Percentiles rank a stretch among this genome's conserved stretches.
Conservation (phyloP, 2,113 vertebrate genomes). For the Chrysemys picta region DNA sequence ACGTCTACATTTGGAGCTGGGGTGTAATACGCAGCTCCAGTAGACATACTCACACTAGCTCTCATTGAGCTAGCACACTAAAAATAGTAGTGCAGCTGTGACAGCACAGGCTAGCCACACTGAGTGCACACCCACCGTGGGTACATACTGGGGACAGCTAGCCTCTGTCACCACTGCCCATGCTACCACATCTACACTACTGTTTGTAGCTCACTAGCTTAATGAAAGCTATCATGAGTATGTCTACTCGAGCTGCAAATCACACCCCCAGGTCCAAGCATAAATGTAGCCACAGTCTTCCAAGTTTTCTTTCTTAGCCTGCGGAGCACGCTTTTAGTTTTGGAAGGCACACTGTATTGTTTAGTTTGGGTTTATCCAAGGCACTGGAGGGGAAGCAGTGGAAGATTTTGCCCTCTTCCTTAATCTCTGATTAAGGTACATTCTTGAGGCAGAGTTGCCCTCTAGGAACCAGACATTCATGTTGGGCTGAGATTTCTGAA, state of each 20-base stretch:
- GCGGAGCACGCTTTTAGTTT: slow-evolving; percentile 13
- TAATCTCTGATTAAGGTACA: not conserved
- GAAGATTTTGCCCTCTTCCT: not conserved
- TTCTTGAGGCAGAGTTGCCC: not conserved
- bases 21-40: not conserved
- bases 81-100: not conserved
- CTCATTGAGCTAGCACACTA: not conserved
- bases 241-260: not conserved
- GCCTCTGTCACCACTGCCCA: too few species aligned
- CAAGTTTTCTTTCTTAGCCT: not conserved
- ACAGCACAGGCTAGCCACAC: not conserved
- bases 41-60: not conserved
- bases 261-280: not conserved
- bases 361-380: not conserved
- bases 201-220: not conserved
- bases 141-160: too few species aligned
- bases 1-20: not conserved
- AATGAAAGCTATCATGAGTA: not conserved
- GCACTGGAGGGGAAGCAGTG: not conserved
- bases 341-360: slow-evolving; percentile 14
- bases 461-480: not conserved
- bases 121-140: not conserved
- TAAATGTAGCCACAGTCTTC: not conserved
- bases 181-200: not conserved
- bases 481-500: not conserved